Percentiles rank a stretch among this genome's conserved stretches.
Conservation (phyloP, 1,140 invertebrate genomes). For the Leptopilina clavipes region DNA sequence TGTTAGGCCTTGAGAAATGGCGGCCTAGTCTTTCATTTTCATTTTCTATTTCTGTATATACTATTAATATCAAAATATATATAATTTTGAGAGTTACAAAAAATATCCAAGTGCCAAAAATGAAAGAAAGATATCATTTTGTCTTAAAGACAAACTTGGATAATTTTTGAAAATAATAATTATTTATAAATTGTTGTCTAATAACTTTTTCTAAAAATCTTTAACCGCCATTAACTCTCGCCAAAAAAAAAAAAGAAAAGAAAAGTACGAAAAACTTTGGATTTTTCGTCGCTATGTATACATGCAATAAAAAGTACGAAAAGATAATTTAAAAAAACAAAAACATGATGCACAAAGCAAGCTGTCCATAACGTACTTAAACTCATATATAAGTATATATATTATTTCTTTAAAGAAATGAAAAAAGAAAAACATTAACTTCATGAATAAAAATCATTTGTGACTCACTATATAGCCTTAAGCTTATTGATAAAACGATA, state of each 20-base stretch:
- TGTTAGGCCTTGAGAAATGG: slow-evolving; percentile 17
- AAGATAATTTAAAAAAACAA: slow-evolving; percentile 3
- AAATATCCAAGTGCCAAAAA: not conserved
- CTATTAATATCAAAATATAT: not conserved
- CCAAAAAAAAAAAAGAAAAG: not conserved
- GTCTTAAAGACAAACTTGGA: too few species aligned
- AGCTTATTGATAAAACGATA: slow-evolving; percentile 13
- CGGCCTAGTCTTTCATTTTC: slow-evolving; percentile 1
- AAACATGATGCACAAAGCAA: slow-evolving; percentile 24
- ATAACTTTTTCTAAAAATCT: slow-evolving; percentile 8
- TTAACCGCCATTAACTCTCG: not conserved
- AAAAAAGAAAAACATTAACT: not conserved
- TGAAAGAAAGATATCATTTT: too few species aligned
- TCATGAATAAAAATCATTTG: slow-evolving; percentile 12
- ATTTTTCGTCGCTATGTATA: slow-evolving; percentile 20
- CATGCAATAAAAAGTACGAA: slow-evolving; percentile 10
- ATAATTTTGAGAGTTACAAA: slow-evolving; percentile 15
- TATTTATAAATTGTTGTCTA: not conserved
- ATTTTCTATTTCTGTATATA: slow-evolving; percentile 3
- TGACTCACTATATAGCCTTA: slow-evolving; percentile 7
- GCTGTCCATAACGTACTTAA: slow-evolving; percentile 23
- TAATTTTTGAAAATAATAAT: not conserved
- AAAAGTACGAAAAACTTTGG: not conserved
- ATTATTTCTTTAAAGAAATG: slow-evolving; percentile 12
- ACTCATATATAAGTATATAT: too few species aligned